Evolutionary conservation across 2,888 invertebrate species (phyloP).

Genomic region (Mythimna pallens): DNA sequence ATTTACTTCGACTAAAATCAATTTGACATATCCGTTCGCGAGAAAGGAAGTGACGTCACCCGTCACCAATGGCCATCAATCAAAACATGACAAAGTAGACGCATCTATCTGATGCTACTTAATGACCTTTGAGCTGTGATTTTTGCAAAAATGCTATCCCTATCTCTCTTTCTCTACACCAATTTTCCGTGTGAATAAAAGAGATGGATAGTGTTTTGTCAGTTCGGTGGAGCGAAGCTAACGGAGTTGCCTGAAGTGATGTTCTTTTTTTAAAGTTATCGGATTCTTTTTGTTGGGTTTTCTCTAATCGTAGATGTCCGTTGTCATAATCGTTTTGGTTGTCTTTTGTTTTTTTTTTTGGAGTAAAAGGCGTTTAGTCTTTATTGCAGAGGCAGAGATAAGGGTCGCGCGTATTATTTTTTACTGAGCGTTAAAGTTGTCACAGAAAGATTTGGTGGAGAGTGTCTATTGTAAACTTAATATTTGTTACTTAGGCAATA

Average conservation of each 20-base stretch:
- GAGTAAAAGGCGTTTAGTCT: slow-evolving; percentile 28
- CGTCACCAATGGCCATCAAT: slow-evolving; percentile 74
- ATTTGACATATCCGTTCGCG: slow-evolving; percentile 60
- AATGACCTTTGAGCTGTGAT: slow-evolving; percentile 71
- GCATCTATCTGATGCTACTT: slow-evolving; percentile 75
- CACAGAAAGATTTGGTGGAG: not conserved
- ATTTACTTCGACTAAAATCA: slow-evolving; percentile 54
- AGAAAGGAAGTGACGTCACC: slow-evolving; percentile 58
- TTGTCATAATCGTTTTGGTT: slow-evolving; percentile 58
- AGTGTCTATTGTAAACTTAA: not conserved
- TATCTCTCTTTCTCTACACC: slow-evolving; percentile 11
- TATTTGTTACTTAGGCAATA: not conserved
- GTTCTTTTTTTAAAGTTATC: slow-evolving; percentile 59
- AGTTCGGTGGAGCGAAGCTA: slow-evolving; percentile 10
- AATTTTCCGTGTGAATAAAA: slow-evolving; percentile 5
- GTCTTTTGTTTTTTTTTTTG: slow-evolving; percentile 38
- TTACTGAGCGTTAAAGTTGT: slow-evolving; percentile 18
- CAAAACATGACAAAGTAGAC: slow-evolving; percentile 82
- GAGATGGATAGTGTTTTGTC: slow-evolving; percentile 34
- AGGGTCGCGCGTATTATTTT: slow-evolving; percentile 27
- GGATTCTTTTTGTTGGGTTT: slow-evolving; percentile 56
- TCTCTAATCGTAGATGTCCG: slow-evolving; percentile 59
- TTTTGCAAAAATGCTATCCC: slow-evolving; percentile 39
- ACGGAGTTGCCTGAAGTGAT: slow-evolving; percentile 39
- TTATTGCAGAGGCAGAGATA: slow-evolving; percentile 45